Evolutionary conservation across 2,797 vertebrate species (phyloP), one percentile per base, ranked within the genome.

Genomic region (Thripadectes ignobilis): DNA sequence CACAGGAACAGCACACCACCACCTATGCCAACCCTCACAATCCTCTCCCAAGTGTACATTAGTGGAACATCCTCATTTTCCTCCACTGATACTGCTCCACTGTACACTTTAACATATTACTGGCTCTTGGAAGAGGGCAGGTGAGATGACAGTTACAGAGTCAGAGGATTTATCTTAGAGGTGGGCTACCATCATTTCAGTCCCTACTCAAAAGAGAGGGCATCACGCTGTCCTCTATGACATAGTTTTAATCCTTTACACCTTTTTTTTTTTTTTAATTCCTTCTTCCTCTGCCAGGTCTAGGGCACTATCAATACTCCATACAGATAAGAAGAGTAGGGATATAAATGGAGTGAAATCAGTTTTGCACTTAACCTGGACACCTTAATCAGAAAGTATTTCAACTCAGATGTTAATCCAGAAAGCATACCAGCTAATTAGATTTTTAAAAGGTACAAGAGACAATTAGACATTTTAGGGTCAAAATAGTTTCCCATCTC

Each of bases 131-230:
- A 78, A 79, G 5, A 38, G 17, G 58, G 54, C 12, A 68, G 11
- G 9, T 4, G 1, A 49, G 24, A 52, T 1, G 2, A 61, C 0
- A 36, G 15, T 6, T 34, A 27, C 0, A 1, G 2, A 62, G 36
- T 24, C 8, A 48, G 9, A 77, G 4, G 6, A 82, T 45, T 29
- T 27, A 80, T 4, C 27, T 7, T 4, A 49, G 54, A 65, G 10
- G 45, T 32, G 3, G 5, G 4, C 26, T 52, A 76, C 12, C 16
- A 72, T 24, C 45, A 61, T 61, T 86, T 89, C 62, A 58, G 38
- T 19, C 10, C 20, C 55, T 12, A 5, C 20, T 72, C 23, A 65
- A 85, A 66, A 61, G 17, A 57, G n/a, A 75, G 15, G n/a, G 22
- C 9, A 65, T 27, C 32, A 88, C 14, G 34, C 23, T 76, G 20